These are phyloP conservation scores for Numida meleagris DNA, from an alignment of 2,113 vertebrate genomes.

Conservation along the genomic window DNA sequence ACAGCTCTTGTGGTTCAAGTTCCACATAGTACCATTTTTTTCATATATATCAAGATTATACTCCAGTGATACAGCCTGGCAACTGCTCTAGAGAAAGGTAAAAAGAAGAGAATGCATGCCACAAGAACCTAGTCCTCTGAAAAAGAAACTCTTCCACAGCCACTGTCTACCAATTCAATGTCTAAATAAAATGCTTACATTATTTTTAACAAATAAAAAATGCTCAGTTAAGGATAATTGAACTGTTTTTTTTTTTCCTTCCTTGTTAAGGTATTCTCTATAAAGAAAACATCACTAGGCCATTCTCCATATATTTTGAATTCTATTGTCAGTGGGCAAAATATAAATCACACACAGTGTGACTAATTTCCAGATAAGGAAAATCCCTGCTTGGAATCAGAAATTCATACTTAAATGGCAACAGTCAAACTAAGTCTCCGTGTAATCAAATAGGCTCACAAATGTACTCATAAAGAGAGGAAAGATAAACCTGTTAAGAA, in stretches of 20 bases:
- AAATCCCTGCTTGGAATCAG: background rate
- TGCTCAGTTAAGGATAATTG: background rate
- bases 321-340: background rate
- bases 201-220: background rate
- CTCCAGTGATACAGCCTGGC: background rate
- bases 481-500: slow-evolving; percentile 18
- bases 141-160: background rate
- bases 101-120: background rate
- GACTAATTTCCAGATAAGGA: background rate
- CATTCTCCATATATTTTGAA: background rate
- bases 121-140: background rate
- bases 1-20: background rate
- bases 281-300: background rate
- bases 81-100: background rate
- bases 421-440: background rate
- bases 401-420: background rate
- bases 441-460: background rate
- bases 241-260: background rate
- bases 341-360: background rate
- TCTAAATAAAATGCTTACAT: background rate
- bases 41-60: rapidly evolving
- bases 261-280: background rate
- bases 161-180: background rate
- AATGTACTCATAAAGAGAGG: background rate
- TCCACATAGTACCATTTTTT: background rate